A percentile compares a stretch with the other conserved stretches of the same genome.
Conservation (phyloP, 2,797 vertebrate genomes). For the Anguilla pacifica region DNA sequence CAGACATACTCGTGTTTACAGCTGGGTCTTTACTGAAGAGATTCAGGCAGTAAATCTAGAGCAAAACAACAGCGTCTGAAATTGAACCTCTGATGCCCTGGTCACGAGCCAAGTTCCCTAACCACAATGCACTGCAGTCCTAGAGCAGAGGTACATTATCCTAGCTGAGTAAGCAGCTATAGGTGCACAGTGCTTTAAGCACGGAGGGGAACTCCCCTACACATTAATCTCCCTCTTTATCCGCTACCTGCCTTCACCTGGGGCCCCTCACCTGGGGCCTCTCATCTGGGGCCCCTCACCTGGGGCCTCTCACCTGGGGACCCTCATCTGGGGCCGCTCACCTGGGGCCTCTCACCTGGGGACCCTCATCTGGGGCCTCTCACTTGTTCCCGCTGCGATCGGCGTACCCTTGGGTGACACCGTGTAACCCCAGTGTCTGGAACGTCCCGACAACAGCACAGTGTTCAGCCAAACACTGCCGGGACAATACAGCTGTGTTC, state of each 20-base stretch:
- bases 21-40: neutral
- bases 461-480: neutral
- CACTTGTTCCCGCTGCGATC: neutral
- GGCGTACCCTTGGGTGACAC: neutral
- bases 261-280: no score
- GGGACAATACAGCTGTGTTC: neutral
- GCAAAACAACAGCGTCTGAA: neutral
- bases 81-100: neutral
- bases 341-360: neutral
- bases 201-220: neutral
- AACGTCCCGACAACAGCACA: neutral
- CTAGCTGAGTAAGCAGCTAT: neutral
- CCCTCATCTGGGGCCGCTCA: no score
- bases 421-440: neutral
- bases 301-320: no score
- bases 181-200: neutral
- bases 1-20: neutral
- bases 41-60: neutral
- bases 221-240: neutral
- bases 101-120: neutral
- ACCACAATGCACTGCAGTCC: neutral
- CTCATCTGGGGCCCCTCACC: no score
- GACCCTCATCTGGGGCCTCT: neutral
- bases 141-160: neutral
- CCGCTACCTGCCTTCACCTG: neutral